Base-by-base conservation (phyloP, 2,888 invertebrate genomes). In the Folsomia candida region DNA sequence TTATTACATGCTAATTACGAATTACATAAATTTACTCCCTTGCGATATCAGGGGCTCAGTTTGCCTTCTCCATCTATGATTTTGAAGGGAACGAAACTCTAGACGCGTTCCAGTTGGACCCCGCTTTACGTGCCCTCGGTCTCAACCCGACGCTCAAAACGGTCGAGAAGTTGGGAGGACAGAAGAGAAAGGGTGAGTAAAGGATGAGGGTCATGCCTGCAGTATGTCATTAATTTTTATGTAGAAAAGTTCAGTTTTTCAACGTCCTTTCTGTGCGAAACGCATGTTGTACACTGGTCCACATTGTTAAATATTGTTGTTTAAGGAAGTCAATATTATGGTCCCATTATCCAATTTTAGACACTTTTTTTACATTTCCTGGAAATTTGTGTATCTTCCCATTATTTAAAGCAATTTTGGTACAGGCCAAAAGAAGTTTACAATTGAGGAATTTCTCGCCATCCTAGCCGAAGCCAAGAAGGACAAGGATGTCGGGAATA, bases 371-470 rank as follows among this genome's bases (percentile, higher is more conserved):
- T n/a, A n/a, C n/a, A n/a, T n/a, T n/a, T n/a, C n/a, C n/a, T n/a
- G n/a, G n/a, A n/a, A n/a, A n/a, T n/a, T n/a, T n/a, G n/a, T n/a
- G n/a, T n/a, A n/a, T n/a, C n/a, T n/a, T n/a, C n/a, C n/a, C n/a
- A n/a, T n/a, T n/a, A n/a, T n/a, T n/a, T n/a, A n/a, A n/a, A n/a
- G n/a, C n/a, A 24, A 6, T n/a, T 51, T 14, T 6, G 24, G 3
- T 26, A 11, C n/a, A 27, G 51, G 20, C 14, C 11, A 25, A 20
- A 98, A 98, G 87, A 88, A 88, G 83, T 85, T 98, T 84, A 91
- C 92, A 83, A 83, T 96, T 81, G 98, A 98, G 83, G 99, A 99
- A 88, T 97, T 99, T 90, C 89, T 98, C 83, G 98, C 99, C 83
- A 96, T 99, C 87, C 98, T 90, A 90, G 90, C 93, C 85, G 94